phyloP scores from a whole-genome alignment of 2,797 vertebrate genomes.

The Rhadinocentrus ornatus region DNA sequence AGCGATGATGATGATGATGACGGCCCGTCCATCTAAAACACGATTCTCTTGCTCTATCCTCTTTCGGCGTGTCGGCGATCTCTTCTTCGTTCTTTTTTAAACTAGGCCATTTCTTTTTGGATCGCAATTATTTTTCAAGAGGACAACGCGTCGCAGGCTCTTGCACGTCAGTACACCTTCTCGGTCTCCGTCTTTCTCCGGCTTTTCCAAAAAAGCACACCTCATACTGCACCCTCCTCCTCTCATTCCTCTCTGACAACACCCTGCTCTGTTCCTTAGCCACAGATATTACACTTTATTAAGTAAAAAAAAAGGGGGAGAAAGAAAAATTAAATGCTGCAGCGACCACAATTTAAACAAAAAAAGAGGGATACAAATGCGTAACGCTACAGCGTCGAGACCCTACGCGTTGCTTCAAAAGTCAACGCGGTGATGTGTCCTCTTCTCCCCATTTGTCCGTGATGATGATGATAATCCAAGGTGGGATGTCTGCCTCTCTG shows the following conservation, averaged over 20 bases:
- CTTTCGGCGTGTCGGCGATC: conserved; percentile 46
- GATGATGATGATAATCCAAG: conserved; percentile 71
- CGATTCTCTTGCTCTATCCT: conserved; percentile 58
- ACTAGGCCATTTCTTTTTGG: conserved; percentile 79
- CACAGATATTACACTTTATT: conserved; percentile 73
- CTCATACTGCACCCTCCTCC: conserved; percentile 77
- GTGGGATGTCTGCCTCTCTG: conserved; percentile 35
- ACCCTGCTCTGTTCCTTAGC: conserved; percentile 71
- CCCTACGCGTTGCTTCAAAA: conserved; percentile 69
- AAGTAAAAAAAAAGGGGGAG: not conserved
- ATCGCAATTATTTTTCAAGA: conserved; percentile 76
- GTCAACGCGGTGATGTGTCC: conserved; percentile 70
- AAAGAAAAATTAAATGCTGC: conserved; percentile 49
- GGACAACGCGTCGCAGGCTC: conserved; percentile 75
- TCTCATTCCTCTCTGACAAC: conserved; percentile 78
- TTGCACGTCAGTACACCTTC: conserved; percentile 79
- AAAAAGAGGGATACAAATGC: conserved; percentile 57
- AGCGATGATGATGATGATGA: conserved; percentile 48
- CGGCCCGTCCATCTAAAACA: conserved; percentile 62
- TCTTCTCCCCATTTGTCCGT: conserved; percentile 69
- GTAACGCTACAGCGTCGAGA: conserved; percentile 73
- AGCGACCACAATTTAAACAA: conserved; percentile 56
- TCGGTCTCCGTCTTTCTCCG: conserved; percentile 79
- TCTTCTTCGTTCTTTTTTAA: conserved; percentile 20
- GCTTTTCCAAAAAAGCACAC: conserved; percentile 80